Conservation (phyloP, 2,797 vertebrate genomes). For the Catostomus latipinnis region DNA sequence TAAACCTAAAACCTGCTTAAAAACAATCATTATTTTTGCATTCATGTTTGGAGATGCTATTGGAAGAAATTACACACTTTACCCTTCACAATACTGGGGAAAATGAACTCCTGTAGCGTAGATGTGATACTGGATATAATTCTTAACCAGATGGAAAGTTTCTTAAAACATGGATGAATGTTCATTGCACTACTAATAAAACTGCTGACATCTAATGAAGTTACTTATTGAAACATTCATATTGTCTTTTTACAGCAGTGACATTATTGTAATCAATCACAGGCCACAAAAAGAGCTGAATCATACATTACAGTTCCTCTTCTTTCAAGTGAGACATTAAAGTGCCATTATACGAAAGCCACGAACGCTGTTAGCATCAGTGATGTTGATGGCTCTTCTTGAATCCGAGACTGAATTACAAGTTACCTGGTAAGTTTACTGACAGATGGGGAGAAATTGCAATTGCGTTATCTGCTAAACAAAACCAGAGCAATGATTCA, state of each 20-base stretch:
- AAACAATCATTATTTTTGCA: too few species aligned
- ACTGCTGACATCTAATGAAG: conserved; percentile 7
- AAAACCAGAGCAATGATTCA: conserved; percentile 41
- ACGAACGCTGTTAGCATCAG: neutral
- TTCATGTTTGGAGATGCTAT: too few species aligned
- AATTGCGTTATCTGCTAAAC: neutral
- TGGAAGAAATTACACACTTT: too few species aligned
- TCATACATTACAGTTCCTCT: conserved; percentile 13
- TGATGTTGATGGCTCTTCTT: conserved; percentile 7
- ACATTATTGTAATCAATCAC: conserved; percentile 10
- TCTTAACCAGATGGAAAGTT: too few species aligned
- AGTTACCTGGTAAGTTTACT: conserved; percentile 35
- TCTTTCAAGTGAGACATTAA: conserved; percentile 1
- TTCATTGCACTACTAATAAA: neutral
- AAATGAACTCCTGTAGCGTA: too few species aligned
- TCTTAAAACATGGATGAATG: neutral
- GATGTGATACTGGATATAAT: too few species aligned
- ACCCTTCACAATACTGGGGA: too few species aligned
- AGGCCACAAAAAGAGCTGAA: neutral
- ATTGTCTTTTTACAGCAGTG: neutral
- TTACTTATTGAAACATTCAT: neutral
- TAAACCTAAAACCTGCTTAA: too few species aligned
- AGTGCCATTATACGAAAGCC: conserved; percentile 23
- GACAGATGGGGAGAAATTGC: too few species aligned
- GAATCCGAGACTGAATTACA: conserved; percentile 17